phyloP scores from a whole-genome alignment of 1,140 invertebrate species.

The Pachypeltis micranthus region DNA sequence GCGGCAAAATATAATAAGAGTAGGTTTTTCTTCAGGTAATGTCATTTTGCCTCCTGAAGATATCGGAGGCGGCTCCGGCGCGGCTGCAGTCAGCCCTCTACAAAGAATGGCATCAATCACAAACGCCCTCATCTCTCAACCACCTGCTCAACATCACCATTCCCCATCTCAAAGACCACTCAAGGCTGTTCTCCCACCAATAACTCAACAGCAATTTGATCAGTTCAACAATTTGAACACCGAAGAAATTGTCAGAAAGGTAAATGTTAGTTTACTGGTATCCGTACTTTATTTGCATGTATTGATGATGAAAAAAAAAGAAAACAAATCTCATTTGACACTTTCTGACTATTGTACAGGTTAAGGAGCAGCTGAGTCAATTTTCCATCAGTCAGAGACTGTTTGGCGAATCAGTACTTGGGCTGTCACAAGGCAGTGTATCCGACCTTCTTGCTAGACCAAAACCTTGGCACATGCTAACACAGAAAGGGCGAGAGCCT shows the following conservation, averaged over 20 bases:
- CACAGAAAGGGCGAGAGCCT: slow-evolving; percentile 82
- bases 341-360: too few species aligned
- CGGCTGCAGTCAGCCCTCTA: slow-evolving; percentile 75
- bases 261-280: too few species aligned
- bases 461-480: slow-evolving; percentile 96
- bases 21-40: slow-evolving; percentile 63
- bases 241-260: slow-evolving; percentile 93
- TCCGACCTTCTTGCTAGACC: slow-evolving; percentile 87
- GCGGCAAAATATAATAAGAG: neutral
- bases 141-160: slow-evolving; percentile 69
- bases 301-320: too few species aligned
- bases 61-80: slow-evolving; percentile 37
- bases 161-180: slow-evolving; percentile 71
- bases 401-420: slow-evolving; percentile 94
- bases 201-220: slow-evolving; percentile 98
- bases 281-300: too few species aligned
- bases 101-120: slow-evolving; percentile 97
- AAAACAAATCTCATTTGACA: too few species aligned
- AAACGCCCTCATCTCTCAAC: slow-evolving; percentile 88
- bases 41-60: slow-evolving; percentile 73
- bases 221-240: slow-evolving; percentile 97
- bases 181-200: slow-evolving; percentile 91
- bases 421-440: slow-evolving; percentile 89
- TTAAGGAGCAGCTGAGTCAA: slow-evolving; percentile 94
- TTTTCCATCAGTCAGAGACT: slow-evolving; percentile 97